Base-by-base conservation (phyloP, 2,113 vertebrate genomes). In the Garra rufa region DNA sequence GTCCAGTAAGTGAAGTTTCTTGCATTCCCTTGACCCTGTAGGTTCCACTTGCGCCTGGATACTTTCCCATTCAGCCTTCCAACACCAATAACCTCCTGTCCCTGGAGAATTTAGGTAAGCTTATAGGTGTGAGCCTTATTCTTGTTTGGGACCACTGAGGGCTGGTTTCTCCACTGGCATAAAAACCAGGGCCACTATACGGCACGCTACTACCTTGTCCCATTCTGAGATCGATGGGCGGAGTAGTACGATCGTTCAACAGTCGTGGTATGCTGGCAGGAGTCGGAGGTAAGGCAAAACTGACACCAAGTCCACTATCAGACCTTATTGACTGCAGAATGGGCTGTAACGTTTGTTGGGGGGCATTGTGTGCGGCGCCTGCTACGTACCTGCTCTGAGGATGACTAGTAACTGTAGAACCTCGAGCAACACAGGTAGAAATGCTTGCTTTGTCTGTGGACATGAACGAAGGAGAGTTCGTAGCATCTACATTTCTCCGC, bases 51-150 rank as follows among this genome's bases (percentile, higher is more conserved):
- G 67, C 9, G 3, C 67, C 67, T 70, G 67, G 67, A 70, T 70
- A 70, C 34, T 70, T 2, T 70, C 67, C 67, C 34, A 70, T n/a
- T 70, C 67, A 70, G 34, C 17, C 34, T 70, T 70, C 67, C 34
- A 70, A 3, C 34, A 34, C 67, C 67, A 41, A 19, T 41, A 14
- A 2, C 8, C 17, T 1, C 38, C 38, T 9, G 46, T 48, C 46
- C 11, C 46, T 13, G 4, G 46, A 48, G 46, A 48, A 48, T 3
- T 48, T 48, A 48, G 67, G 67, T 5, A 70, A 70, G 2, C 67
- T 43, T 70, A 71, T 59, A 2, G 55, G 55, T 11, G n/a, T 59
- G 8, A 57, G 52, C 52, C 21, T 24, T 59, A 59, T 59, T 24
- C 8, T 59, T 59, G 55, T 17, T 13, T 8, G 34, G 21, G 1